These are phyloP conservation scores for Melanerpes aurifrons DNA, from an alignment of 2,113 vertebrate genomes.

Conservation along the genomic window DNA sequence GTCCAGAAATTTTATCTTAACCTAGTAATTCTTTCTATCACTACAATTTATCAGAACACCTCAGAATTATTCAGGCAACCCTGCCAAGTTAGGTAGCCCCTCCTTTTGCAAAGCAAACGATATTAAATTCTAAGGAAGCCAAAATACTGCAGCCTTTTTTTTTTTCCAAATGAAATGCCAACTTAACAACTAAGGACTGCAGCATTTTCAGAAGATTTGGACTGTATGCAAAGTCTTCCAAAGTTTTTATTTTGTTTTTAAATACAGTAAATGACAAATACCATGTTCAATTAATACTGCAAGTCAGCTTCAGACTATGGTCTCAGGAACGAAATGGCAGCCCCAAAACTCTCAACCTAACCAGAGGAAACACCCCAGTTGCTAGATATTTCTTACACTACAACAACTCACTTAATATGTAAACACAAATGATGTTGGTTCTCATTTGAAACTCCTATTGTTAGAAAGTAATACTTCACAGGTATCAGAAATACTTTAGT, in stretches of 20 bases:
- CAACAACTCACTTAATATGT: conserved; percentile 33
- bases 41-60: neutral
- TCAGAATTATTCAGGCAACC: neutral
- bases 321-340: neutral
- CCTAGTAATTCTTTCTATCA: neutral
- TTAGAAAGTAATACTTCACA: conserved; percentile 47
- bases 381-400: neutral
- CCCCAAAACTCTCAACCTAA: neutral
- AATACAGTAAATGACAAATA: conserved; percentile 4
- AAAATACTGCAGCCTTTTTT: neutral
- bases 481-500: conserved; percentile 48
- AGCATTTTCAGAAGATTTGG: neutral
- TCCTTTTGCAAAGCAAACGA: neutral
- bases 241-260: conserved; percentile 1
- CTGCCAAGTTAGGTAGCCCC: neutral
- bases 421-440: conserved; percentile 54
- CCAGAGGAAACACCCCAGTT: neutral
- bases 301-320: neutral
- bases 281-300: conserved; percentile 30
- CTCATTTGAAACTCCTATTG: neutral
- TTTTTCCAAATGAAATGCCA: neutral
- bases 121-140: neutral
- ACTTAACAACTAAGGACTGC: neutral
- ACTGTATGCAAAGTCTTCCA: neutral
- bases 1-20: neutral